Evolutionary conservation across 2,888 invertebrate species (phyloP).

Genomic region (Neria commutata): DNA sequence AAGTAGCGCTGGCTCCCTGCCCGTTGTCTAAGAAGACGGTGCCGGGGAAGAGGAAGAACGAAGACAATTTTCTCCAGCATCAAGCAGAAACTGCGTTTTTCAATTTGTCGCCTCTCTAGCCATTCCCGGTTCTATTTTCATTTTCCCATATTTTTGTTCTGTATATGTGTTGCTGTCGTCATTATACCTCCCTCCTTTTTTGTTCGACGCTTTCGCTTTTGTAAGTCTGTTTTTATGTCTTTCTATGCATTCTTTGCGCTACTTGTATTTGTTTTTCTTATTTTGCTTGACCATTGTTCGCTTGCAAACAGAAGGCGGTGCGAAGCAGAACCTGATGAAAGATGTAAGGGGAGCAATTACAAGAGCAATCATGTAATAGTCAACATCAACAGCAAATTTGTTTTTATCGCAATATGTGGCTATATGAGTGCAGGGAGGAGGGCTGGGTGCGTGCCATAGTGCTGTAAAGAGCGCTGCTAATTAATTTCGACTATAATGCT

Average conservation of each 20-base stretch:
- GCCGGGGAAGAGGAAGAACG: slow-evolving; percentile 17
- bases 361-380: no score
- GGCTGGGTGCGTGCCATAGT: slow-evolving; percentile 31
- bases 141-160: slow-evolving; percentile 27
- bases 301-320: no score
- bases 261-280: slow-evolving; percentile 42
- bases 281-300: no score
- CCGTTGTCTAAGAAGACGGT: slow-evolving; percentile 28
- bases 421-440: slow-evolving; percentile 32
- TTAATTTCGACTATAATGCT: no score
- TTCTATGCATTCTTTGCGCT: not conserved
- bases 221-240: not conserved
- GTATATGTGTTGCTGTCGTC: slow-evolving; percentile 40
- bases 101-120: slow-evolving; percentile 6
- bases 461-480: no score
- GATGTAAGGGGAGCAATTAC: no score
- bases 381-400: no score
- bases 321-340: no score
- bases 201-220: slow-evolving; percentile 26
- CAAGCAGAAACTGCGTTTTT: slow-evolving; percentile 49
- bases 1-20: slow-evolving; percentile 65
- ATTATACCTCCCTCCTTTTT: slow-evolving; percentile 51
- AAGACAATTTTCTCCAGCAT: slow-evolving; percentile 34
- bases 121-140: slow-evolving; percentile 3
- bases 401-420: slow-evolving; percentile 50